Evolutionary conservation across 2,888 invertebrate genomes (phyloP).

Genomic region (Amblyjoppa proteus): DNA sequence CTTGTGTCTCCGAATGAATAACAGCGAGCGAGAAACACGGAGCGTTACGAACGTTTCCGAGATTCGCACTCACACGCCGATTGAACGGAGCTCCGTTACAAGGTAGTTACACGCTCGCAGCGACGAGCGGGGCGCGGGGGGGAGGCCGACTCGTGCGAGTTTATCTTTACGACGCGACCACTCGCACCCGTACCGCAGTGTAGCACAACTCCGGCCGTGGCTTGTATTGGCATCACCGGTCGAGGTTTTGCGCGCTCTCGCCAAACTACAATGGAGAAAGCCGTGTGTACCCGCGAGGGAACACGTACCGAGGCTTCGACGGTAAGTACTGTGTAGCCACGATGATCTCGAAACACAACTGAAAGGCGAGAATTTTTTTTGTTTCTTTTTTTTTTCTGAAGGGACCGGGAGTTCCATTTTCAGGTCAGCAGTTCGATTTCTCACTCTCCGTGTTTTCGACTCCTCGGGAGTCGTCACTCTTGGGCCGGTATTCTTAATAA

Average conservation of each 20-base stretch:
- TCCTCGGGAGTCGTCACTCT: neutral
- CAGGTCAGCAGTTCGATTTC: constrained; percentile 12
- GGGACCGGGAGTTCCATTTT: neutral
- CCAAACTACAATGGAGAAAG: constrained; percentile 58
- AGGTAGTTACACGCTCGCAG: constrained; percentile 65
- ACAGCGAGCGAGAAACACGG: constrained; percentile 20
- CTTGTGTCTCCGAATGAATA: constrained; percentile 50
- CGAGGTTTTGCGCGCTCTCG: constrained; percentile 32
- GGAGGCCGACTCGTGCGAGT: constrained; percentile 50
- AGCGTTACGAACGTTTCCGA: constrained; percentile 6
- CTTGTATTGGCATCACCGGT: constrained; percentile 4
- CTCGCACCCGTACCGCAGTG: constrained; percentile 19
- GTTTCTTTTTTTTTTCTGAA: neutral
- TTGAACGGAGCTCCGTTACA: constrained; percentile 66
- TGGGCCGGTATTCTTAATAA: neutral
- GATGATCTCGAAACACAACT: neutral
- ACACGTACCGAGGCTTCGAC: constrained; percentile 28
- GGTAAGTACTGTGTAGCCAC: constrained; percentile 5
- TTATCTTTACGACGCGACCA: constrained; percentile 58
- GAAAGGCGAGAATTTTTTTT: neutral
- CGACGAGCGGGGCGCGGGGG: neutral
- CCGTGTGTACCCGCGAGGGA: constrained; percentile 42
- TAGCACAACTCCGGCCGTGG: constrained; percentile 3
- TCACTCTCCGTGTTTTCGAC: neutral
- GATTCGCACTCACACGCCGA: constrained; percentile 51